These are phyloP conservation scores for Tachystola acroxantha DNA, from an alignment of 2,888 invertebrate genomes.

Conservation along the genomic window DNA sequence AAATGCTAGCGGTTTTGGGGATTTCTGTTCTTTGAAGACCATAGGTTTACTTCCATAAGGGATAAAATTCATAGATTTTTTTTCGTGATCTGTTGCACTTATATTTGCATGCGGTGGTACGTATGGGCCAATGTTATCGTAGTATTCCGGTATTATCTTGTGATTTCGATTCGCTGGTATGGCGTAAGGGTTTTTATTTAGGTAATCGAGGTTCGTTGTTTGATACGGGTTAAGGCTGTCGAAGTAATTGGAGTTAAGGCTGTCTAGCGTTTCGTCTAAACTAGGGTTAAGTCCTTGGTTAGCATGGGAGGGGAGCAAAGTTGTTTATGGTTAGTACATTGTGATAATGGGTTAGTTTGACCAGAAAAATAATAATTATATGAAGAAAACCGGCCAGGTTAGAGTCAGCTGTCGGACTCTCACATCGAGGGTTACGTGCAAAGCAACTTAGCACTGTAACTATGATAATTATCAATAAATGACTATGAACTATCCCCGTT, in stretches of 20 bases:
- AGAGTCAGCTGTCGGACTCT: no score
- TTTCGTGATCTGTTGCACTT: constrained; percentile 28
- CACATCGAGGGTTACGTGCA: no score
- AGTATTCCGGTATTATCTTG: constrained; percentile 55
- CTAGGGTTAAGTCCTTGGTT: constrained; percentile 47
- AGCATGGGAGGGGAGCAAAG: constrained; percentile 51
- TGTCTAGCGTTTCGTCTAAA: constrained; percentile 62
- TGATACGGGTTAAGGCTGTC: constrained; percentile 64
- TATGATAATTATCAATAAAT: no score
- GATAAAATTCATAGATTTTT: constrained; percentile 34
- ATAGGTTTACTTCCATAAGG: constrained; percentile 45
- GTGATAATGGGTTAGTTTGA: constrained; percentile 15
- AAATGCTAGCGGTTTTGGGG: constrained; percentile 47
- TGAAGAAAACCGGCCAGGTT: not conserved
- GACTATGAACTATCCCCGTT: no score
- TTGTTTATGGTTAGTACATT: constrained; percentile 29
- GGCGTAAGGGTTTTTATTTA: constrained; percentile 71
- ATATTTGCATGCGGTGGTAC: constrained; percentile 66
- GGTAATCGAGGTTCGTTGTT: constrained; percentile 46
- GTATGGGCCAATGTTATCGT: constrained; percentile 48
- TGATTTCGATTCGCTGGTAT: constrained; percentile 71
- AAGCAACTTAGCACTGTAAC: no score
- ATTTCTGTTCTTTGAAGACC: constrained; percentile 53
- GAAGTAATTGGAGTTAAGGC: constrained; percentile 61
- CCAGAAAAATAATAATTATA: constrained; percentile 1